Conservation (phyloP, 2,113 vertebrate genomes). For the Procavia capensis region DNA sequence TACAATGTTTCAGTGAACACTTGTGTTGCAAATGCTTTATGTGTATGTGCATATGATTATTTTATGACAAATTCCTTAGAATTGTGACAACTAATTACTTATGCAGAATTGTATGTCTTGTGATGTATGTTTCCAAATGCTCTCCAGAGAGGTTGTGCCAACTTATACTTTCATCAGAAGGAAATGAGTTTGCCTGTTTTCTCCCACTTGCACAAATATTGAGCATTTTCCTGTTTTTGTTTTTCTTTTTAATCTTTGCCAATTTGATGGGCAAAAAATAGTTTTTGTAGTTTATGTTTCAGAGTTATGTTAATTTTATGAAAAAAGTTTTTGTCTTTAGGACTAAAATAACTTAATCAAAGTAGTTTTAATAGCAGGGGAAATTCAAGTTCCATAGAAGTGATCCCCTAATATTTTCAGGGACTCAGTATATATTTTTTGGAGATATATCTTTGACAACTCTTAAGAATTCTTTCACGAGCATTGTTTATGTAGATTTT, state of each 20-base stretch:
- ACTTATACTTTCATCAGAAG: not conserved
- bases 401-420: not conserved
- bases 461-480: not conserved
- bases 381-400: slow-evolving; percentile 1
- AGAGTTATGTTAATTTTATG: not conserved
- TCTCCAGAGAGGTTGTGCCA: not conserved
- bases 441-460: not conserved
- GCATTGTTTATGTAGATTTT: not conserved
- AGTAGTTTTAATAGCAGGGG: not conserved
- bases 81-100: not conserved
- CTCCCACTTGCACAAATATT: not conserved
- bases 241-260: not conserved
- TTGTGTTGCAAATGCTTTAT: not conserved
- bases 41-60: not conserved
- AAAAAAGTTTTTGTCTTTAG: slow-evolving; percentile 1
- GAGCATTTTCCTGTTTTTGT: not conserved
- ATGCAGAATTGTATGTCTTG: not conserved
- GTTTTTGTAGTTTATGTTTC: not conserved
- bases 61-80: not conserved
- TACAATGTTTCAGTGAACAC: not conserved
- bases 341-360: not conserved
- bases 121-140: not conserved
- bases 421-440: not conserved
- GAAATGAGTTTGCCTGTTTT: not conserved
- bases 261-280: slow-evolving; percentile 24